phyloP scores from a whole-genome alignment of 2,888 invertebrate species.

The Malthinus flaveolus region DNA sequence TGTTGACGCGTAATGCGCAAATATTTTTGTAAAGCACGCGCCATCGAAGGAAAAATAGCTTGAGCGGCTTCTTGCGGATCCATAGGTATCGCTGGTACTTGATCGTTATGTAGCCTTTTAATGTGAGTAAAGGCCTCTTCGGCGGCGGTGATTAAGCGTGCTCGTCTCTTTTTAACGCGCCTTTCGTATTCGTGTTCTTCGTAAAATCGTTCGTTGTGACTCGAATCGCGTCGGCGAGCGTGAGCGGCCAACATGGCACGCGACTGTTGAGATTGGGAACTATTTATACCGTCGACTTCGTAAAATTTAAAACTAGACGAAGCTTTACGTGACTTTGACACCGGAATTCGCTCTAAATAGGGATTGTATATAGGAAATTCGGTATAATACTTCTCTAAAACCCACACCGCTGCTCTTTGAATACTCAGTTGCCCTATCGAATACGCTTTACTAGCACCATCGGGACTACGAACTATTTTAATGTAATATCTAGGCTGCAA shows the following conservation, averaged over 20 bases:
- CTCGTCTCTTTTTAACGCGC: constrained; percentile 86
- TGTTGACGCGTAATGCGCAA: constrained; percentile 94
- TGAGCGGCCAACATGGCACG: constrained; percentile 73
- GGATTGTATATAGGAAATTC: constrained; percentile 98
- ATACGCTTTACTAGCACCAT: constrained; percentile 88
- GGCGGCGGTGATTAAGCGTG: constrained; percentile 88
- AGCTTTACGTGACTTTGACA: constrained; percentile 78
- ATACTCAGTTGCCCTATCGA: constrained; percentile 90
- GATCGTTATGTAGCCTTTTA: constrained; percentile 74
- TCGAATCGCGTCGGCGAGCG: constrained; percentile 83
- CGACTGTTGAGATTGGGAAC: constrained; percentile 67
- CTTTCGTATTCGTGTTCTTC: constrained; percentile 97
- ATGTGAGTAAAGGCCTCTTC: constrained; percentile 99
- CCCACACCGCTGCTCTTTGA: constrained; percentile 93
- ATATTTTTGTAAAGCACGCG: constrained; percentile 94
- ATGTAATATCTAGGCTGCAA: constrained; percentile 87
- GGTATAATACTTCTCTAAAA: constrained; percentile 92
- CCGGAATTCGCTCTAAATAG: constrained; percentile 88
- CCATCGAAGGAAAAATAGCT: constrained; percentile 96
- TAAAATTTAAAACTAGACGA: constrained; percentile 94
- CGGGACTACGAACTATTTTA: constrained; percentile 92
- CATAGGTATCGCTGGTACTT: constrained; percentile 81
- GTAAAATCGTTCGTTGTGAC: constrained; percentile 97
- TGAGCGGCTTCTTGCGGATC: constrained; percentile 96
- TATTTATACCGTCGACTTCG: constrained; percentile 83